Evolutionary conservation across 2,888 invertebrate genomes (phyloP).

Genomic region (Tenthredo mesomela): DNA sequence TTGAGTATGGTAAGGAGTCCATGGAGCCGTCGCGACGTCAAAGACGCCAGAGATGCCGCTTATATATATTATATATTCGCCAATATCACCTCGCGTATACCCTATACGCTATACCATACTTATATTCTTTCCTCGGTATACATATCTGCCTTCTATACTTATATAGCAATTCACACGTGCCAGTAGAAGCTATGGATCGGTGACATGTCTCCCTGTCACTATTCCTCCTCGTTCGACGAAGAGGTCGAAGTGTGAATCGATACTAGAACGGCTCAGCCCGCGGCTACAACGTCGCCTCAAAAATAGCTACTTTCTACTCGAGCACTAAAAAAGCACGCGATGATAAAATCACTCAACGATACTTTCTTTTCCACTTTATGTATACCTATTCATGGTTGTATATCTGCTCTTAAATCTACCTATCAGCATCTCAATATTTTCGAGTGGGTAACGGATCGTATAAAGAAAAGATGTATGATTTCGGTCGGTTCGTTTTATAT

Average conservation of each 20-base stretch:
- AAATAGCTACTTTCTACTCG: conserved; percentile 12
- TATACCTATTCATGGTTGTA: neutral
- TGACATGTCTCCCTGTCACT: conserved; percentile 43
- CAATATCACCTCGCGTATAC: conserved; percentile 23
- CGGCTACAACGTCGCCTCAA: conserved; percentile 38
- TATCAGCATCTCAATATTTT: neutral
- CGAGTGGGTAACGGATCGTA: neutral
- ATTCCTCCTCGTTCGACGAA: conserved; percentile 18
- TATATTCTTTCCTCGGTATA: conserved; percentile 1
- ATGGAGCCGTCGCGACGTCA: conserved; percentile 39
- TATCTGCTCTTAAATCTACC: conserved; percentile 9
- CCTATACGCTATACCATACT: neutral
- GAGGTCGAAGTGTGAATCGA: conserved; percentile 42
- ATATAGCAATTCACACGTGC: conserved; percentile 26
- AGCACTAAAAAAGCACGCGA: conserved; percentile 28
- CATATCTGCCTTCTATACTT: conserved; percentile 11
- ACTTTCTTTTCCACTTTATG: conserved; percentile 12
- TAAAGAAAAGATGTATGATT: neutral
- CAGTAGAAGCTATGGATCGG: conserved; percentile 22
- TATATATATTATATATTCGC: conserved; percentile 27
- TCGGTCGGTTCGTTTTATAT: neutral
- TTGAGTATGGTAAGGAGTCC: conserved; percentile 11
- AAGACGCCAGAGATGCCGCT: conserved; percentile 24
- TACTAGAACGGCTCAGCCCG: conserved; percentile 11
- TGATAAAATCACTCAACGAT: conserved; percentile 32